A percentile compares a stretch with the other conserved stretches of the same genome.
Evolutionary conservation across 2,113 vertebrate species (phyloP).

Genomic region (Physeter macrocephalus): DNA sequence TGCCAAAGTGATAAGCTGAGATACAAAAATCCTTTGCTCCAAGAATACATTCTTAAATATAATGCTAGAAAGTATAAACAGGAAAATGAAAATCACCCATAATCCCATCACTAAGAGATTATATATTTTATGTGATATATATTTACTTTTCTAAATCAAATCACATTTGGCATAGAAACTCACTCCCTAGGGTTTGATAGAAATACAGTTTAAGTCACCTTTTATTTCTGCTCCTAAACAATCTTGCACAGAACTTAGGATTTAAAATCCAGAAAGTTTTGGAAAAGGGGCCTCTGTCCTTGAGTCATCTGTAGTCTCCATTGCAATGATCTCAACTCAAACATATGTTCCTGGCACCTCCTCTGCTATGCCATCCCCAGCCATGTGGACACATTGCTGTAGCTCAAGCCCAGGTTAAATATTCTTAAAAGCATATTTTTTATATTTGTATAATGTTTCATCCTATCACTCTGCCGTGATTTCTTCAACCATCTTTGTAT

Average conservation of each 20-base stretch:
- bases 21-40: neutral
- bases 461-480: neutral
- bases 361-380: neutral
- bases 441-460: neutral
- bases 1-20: neutral
- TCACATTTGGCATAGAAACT: neutral
- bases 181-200: neutral
- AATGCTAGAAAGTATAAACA: neutral
- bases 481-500: neutral
- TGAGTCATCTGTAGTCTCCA: neutral
- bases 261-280: neutral
- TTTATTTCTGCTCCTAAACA: neutral
- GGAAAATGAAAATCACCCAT: constrained; percentile 8
- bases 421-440: neutral
- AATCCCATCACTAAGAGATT: neutral
- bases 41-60: neutral
- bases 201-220: neutral
- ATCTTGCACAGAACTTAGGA: neutral
- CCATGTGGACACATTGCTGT: neutral
- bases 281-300: neutral
- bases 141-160: constrained; percentile 44
- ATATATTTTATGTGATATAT: neutral
- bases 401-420: neutral
- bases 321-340: neutral
- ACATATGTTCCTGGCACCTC: neutral